Conservation (phyloP, 2,797 vertebrate genomes). For the Megaceryle alcyon region DNA sequence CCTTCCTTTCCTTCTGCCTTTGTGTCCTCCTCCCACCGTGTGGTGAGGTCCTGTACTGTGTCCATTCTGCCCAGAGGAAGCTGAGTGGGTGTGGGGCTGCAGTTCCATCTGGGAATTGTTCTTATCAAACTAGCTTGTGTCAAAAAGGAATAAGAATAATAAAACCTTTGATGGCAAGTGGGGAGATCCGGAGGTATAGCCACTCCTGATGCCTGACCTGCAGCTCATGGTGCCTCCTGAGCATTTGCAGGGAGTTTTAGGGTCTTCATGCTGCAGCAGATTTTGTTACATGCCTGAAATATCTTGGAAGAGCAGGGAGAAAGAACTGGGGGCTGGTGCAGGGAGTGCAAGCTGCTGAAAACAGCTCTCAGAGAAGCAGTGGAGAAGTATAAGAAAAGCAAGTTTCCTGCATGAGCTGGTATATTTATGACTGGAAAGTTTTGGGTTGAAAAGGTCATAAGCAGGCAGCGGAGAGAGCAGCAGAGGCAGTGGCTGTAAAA, state of each 20-base stretch:
- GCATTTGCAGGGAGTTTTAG: not conserved
- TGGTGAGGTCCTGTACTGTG: not conserved
- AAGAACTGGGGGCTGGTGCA: accelerated
- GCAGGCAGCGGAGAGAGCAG: not conserved
- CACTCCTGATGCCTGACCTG: not conserved
- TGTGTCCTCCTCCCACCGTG: not conserved
- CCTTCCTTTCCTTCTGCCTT: not conserved
- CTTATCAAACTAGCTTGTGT: constrained; percentile 7
- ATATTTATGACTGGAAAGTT: constrained; percentile 25
- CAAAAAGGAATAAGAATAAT: constrained; percentile 8
- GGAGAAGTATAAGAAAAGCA: not conserved
- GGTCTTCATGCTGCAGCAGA: not conserved
- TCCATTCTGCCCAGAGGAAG: constrained; percentile 16
- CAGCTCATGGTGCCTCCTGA: not conserved
- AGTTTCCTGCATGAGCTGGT: not conserved
- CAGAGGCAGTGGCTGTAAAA: not conserved
- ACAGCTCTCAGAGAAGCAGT: not conserved
- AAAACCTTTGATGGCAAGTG: not conserved
- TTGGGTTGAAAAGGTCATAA: constrained; percentile 3
- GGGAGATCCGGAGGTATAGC: not conserved
- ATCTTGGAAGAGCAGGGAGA: not conserved
- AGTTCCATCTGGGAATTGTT: constrained; percentile 1
- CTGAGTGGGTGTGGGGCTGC: not conserved
- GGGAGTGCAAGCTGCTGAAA: not conserved
- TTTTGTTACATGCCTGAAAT: not conserved